Evolutionary conservation across 2,888 invertebrate species (phyloP), one percentile per base, ranked within the genome.

Genomic region (Sphaeridia pumilis): DNA sequence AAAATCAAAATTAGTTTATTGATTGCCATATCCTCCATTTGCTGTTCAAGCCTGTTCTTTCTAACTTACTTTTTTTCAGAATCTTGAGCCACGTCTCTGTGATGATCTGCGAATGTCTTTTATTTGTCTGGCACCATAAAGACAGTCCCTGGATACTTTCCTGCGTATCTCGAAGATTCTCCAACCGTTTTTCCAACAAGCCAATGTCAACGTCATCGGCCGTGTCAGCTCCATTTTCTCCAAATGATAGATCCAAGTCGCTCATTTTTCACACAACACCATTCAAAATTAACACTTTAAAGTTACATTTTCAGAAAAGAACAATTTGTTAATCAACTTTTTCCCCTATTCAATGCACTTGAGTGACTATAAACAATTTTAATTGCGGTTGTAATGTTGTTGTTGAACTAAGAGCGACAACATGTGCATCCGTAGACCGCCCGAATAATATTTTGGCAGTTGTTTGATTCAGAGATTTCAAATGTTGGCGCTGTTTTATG

Each of bases 61-160:
- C 20, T n/a, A n/a, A n/a, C 69, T 74, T 77, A 77, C 87, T 85
- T 74, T 88, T 83, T 69, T 88, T 88, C 55, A 94, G 73, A 31
- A 89, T 88, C 73, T 87, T 89, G 47, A 93, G 72, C 95, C 95
- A 95, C 57, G 85, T 81, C 44, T 82, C 78, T 26, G 93, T 90
- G 60, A 95, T 90, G 72, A 87, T 87, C 67, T 88, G 88, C 70
- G 92, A 87, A 69, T 90, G 83, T 36, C 77, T 74, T 64, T 87
- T 79, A 69, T 90, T 84, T 67, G 87, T 84, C 55, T 94, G 76
- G 69, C 94, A 92, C 94, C 94, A 95, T 41, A 85, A 76, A 10
- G 93, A 93, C 67, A 93, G 75, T 24, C 81, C 79, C 69, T 93
- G 92, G 65, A 95, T 92, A 67, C 89, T 85, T 66, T 95, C 94